phyloP scores from a whole-genome alignment of 2,113 vertebrate species.

The Prionailurus bengalensis region DNA sequence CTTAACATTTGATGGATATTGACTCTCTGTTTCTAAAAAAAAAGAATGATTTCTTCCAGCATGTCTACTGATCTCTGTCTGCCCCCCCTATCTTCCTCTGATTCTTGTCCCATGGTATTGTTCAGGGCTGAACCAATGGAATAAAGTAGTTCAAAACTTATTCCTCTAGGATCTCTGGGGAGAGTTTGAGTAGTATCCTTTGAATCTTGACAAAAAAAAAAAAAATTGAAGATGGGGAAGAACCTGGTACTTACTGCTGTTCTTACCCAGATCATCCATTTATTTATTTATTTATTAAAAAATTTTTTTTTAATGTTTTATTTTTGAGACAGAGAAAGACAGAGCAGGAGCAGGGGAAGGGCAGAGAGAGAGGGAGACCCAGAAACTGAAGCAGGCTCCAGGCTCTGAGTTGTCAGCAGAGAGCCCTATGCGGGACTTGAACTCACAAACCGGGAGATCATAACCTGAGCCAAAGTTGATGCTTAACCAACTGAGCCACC shows the following conservation, averaged over 20 bases:
- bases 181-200: not conserved
- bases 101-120: not conserved
- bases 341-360: too few species aligned
- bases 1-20: not conserved
- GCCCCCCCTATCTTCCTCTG: not conserved
- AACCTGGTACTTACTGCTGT: not conserved
- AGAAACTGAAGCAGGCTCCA: too few species aligned
- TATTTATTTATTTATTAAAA: not conserved
- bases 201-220: not conserved
- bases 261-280: not conserved
- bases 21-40: slow-evolving; percentile 16
- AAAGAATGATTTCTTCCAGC: not conserved
- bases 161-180: not conserved
- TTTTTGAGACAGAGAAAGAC: too few species aligned
- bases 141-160: not conserved
- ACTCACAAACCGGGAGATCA: too few species aligned
- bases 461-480: too few species aligned
- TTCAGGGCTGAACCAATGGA: not conserved
- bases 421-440: too few species aligned
- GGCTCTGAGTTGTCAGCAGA: too few species aligned
- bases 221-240: not conserved
- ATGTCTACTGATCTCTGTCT: not conserved
- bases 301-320: too few species aligned
- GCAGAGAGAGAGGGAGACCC: too few species aligned
- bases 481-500: too few species aligned